Percentiles rank a stretch among this genome's conserved stretches.
Evolutionary conservation across 2,888 invertebrate species (phyloP).

Genomic region (Drosophila kambysellisi): DNA sequence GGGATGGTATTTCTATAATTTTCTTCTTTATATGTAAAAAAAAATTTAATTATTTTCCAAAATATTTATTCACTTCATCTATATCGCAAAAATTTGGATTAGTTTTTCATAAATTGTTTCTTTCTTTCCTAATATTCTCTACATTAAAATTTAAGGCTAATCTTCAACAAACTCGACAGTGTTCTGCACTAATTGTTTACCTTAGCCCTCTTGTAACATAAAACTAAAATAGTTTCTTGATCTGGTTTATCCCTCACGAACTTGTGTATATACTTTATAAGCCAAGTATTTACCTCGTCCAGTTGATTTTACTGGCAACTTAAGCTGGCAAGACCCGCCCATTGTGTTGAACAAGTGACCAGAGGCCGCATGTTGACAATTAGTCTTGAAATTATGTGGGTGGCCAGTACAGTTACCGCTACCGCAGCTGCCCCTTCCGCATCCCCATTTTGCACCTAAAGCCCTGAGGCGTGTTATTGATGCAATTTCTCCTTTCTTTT

Average conservation of each 20-base stretch:
- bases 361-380: conserved; percentile 65
- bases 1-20: too few relatives aligned
- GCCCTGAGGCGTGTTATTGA: conserved; percentile 16
- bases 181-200: background rate
- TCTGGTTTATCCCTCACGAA: background rate
- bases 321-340: conserved; percentile 39
- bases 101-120: too few relatives aligned
- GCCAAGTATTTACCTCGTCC: conserved; percentile 1
- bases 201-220: background rate
- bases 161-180: background rate
- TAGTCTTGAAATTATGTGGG: conserved; percentile 68
- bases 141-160: background rate
- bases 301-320: conserved; percentile 33
- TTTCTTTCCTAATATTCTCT: too few relatives aligned
- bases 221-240: background rate
- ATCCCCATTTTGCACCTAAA: background rate
- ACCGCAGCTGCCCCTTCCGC: background rate
- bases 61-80: background rate
- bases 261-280: conserved; percentile 7
- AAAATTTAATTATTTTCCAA: background rate
- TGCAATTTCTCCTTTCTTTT: conserved; percentile 1
- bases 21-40: background rate
- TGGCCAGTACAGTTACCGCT: conserved; percentile 7
- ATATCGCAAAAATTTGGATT: too few relatives aligned
- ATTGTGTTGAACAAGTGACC: conserved; percentile 26